Percentiles rank a stretch among this genome's conserved stretches.
Conservation (phyloP, 2,113 vertebrate genomes). For the Ciconia boyciana region DNA sequence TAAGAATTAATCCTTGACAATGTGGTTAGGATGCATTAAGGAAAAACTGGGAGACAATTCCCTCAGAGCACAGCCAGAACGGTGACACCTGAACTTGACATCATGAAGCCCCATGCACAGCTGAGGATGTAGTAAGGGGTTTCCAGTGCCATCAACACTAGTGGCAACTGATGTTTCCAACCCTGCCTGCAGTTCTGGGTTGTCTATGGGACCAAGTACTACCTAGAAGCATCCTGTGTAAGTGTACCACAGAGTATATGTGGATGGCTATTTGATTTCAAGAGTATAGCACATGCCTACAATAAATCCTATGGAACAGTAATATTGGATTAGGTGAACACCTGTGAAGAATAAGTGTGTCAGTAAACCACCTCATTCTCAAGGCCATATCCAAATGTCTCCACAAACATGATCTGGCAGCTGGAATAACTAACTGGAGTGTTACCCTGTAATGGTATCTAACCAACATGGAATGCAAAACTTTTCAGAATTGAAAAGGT, state of each 20-base stretch:
- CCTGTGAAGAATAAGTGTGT: neutral
- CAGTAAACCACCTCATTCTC: neutral
- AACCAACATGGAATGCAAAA: neutral
- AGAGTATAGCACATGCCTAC: neutral
- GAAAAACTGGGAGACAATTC: neutral
- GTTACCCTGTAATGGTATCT: neutral
- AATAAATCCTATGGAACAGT: neutral
- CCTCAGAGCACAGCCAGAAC: neutral
- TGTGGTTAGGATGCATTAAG: neutral
- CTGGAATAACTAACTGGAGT: neutral
- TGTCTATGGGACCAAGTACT: neutral
- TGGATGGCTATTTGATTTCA: neutral
- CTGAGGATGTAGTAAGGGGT: neutral
- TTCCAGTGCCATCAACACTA: neutral
- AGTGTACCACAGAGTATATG: neutral
- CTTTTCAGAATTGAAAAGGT: neutral
- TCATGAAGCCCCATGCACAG: neutral
- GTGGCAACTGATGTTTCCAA: neutral
- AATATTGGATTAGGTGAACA: neutral
- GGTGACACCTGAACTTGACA: neutral
- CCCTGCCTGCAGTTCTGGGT: neutral
- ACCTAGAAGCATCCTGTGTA: neutral
- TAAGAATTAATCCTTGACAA: neutral
- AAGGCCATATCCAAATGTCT: neutral
- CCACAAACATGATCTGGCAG: neutral